phyloP scores from a whole-genome alignment of 92 coral and sea anemone species.

The Pocillopora meandrina region DNA sequence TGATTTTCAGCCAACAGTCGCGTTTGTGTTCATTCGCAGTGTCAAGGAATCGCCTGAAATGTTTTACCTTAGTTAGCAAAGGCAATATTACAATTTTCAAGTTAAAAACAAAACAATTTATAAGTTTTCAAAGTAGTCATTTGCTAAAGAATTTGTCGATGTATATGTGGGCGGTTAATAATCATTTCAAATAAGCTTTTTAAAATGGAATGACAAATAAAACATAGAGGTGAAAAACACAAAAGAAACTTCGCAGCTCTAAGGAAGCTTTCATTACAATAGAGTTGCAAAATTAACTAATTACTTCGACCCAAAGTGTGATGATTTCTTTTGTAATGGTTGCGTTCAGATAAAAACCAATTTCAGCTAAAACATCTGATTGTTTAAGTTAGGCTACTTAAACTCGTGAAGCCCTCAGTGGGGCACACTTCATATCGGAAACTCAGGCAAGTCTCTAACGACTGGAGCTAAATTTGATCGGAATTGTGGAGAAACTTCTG shows the following conservation, averaged over 20 bases:
- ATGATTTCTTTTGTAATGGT: slow-evolving; percentile 11
- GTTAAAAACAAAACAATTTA: no score
- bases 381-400: background rate
- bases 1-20: no score
- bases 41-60: no score
- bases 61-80: no score
- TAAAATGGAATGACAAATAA: slow-evolving; percentile 6
- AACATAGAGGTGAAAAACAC: slow-evolving; percentile 4
- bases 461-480: background rate
- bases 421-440: background rate
- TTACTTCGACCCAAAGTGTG: slow-evolving; percentile 21
- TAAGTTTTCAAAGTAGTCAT: background rate
- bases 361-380: background rate
- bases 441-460: background rate
- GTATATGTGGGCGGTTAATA: background rate
- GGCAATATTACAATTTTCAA: no score
- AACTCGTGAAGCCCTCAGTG: background rate
- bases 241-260: slow-evolving; percentile 16
- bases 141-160: background rate
- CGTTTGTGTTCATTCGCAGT: no score
- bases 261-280: slow-evolving; percentile 1
- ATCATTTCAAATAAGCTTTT: slow-evolving; percentile 2
- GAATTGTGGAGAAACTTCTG: background rate
- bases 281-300: slow-evolving; percentile 8
- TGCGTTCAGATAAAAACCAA: slow-evolving; percentile 7